A percentile compares a stretch with the other conserved stretches of the same genome.
phyloP scores from a whole-genome alignment of 2,797 vertebrate genomes.

The Pitangus sulphuratus region DNA sequence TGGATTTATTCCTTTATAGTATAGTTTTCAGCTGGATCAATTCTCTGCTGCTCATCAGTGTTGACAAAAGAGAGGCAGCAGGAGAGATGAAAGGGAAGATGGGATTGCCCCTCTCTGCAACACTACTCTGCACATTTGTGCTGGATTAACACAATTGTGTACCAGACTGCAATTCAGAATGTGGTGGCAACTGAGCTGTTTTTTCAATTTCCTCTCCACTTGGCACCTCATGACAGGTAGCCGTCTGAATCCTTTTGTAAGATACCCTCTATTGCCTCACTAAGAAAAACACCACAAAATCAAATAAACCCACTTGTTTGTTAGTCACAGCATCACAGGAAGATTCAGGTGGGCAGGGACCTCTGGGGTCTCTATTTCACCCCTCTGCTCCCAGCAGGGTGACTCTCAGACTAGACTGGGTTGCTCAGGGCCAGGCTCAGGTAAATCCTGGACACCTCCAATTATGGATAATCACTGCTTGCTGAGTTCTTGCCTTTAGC shows the following conservation, averaged over 20 bases:
- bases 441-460: background rate
- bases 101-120: background rate
- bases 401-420: background rate
- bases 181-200: background rate
- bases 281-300: background rate
- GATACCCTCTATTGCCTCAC: background rate
- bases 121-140: background rate
- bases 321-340: background rate
- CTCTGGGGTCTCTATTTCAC: background rate
- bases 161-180: background rate
- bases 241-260: background rate
- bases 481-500: background rate
- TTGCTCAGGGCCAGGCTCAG: background rate
- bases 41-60: background rate
- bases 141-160: background rate
- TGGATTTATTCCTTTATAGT: conserved; percentile 4
- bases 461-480: background rate
- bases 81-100: background rate
- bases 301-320: background rate
- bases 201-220: background rate
- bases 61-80: conserved; percentile 25
- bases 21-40: conserved; percentile 18
- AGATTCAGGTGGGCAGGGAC: background rate
- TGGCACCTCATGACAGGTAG: background rate
- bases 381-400: background rate